Evolutionary conservation across 2,113 vertebrate genomes (phyloP).

Genomic region (Phyllostomus hastatus): DNA sequence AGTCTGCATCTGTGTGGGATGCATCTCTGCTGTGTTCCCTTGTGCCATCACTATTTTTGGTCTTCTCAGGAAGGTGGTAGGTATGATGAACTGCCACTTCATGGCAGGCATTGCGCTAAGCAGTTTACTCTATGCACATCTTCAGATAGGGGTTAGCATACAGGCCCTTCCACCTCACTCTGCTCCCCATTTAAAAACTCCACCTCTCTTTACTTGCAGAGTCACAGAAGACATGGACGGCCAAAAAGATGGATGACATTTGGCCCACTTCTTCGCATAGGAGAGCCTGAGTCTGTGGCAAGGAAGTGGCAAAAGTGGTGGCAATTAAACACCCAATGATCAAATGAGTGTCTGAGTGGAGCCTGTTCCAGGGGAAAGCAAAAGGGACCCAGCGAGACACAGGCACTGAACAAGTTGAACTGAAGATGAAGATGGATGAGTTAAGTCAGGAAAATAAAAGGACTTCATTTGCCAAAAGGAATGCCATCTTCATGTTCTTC

Average conservation of each 20-base stretch:
- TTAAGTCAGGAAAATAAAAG: background rate
- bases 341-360: background rate
- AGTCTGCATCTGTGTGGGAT: background rate
- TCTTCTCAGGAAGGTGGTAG: background rate
- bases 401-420: background rate
- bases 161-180: background rate
- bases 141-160: background rate
- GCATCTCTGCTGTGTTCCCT: background rate
- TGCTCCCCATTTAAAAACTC: background rate
- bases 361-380: background rate
- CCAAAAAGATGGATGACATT: background rate
- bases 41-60: background rate
- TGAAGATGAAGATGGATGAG: slow-evolving; percentile 1
- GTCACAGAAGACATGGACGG: background rate
- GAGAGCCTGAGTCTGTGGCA: background rate
- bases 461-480: background rate
- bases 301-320: background rate
- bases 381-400: background rate
- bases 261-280: background rate
- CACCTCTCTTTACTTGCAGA: background rate
- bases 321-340: background rate
- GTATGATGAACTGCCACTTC: background rate
- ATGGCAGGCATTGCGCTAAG: background rate
- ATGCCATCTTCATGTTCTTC: background rate
- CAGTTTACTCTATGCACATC: background rate